phyloP scores from a whole-genome alignment of 2,888 invertebrate species.

The Nomada goodeniana region DNA sequence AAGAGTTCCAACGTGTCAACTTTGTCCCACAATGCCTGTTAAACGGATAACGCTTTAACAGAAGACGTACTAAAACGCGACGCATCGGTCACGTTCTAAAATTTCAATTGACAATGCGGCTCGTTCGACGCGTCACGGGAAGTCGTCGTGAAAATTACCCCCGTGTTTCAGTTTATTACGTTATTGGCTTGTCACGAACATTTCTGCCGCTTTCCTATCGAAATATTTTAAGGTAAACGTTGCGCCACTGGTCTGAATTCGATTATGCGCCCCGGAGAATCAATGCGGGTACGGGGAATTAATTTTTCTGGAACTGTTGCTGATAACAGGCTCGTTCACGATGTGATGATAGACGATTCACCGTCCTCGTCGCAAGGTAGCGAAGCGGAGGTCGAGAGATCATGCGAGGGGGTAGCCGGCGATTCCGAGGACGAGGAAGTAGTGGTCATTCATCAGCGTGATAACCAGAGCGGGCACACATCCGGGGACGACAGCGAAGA shows the following conservation, averaged over 20 bases:
- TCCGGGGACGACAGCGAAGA: slow-evolving; percentile 82
- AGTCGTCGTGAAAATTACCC: background rate
- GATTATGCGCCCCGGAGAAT: background rate
- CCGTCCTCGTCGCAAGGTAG: slow-evolving; percentile 91
- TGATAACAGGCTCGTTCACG: slow-evolving; percentile 90
- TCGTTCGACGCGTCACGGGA: background rate
- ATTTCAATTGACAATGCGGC: background rate
- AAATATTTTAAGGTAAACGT: background rate
- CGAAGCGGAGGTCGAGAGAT: slow-evolving; percentile 87
- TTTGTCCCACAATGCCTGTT: slow-evolving; percentile 37
- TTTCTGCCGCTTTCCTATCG: background rate
- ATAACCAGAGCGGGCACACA: slow-evolving; percentile 78
- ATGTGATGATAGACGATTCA: slow-evolving; percentile 92
- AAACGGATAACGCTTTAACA: slow-evolving; percentile 50
- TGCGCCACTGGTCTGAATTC: background rate
- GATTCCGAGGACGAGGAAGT: slow-evolving; percentile 83
- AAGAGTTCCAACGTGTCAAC: slow-evolving; percentile 28
- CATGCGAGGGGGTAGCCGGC: slow-evolving; percentile 75
- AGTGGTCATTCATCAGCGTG: slow-evolving; percentile 76
- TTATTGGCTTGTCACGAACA: background rate
- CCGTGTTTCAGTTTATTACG: background rate
- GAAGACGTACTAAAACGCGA: slow-evolving; percentile 26
- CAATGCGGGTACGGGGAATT: background rate
- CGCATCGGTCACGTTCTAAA: background rate
- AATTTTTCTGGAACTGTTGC: slow-evolving; percentile 4